Percentiles rank a stretch among this genome's conserved stretches.
Conservation (phyloP, 2,797 vertebrate species). For the Scomberomorus guttatus region DNA sequence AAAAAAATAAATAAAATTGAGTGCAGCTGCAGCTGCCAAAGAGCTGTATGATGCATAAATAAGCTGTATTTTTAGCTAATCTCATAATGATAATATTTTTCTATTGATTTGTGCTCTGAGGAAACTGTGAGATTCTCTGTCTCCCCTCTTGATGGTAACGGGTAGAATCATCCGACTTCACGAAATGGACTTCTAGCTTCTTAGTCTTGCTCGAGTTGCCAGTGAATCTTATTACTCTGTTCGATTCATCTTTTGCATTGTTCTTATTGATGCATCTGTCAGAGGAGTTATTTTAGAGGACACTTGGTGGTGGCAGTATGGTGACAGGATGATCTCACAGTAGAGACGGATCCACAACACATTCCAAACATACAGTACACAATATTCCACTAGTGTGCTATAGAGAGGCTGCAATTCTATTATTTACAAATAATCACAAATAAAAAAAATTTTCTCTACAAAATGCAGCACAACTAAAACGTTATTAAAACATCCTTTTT, state of each 20-base stretch:
- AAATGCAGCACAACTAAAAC: too few species aligned
- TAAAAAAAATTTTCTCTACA: too few species aligned
- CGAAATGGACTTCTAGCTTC: not conserved
- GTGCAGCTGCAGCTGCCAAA: not conserved
- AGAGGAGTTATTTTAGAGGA: conserved; percentile 1
- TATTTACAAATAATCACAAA: too few species aligned
- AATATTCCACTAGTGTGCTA: not conserved
- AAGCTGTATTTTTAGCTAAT: not conserved
- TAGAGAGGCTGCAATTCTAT: not conserved
- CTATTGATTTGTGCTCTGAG: conserved; percentile 7
- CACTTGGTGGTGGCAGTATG: not conserved
- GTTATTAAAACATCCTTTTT: too few species aligned
- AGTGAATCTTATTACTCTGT: not conserved
- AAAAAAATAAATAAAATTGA: conserved; percentile 3
- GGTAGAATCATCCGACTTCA: not conserved
- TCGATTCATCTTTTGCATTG: not conserved
- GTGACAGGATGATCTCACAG: not conserved
- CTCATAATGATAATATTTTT: not conserved
- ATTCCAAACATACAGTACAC: not conserved
- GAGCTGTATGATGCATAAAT: not conserved
- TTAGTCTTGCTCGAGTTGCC: not conserved
- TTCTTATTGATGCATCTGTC: not conserved
- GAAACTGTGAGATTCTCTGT: not conserved
- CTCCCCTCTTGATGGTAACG: not conserved
- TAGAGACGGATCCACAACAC: not conserved